These are phyloP conservation scores for Heliconius erato DNA, from an alignment of 2,888 invertebrate species.

Conservation along the genomic window DNA sequence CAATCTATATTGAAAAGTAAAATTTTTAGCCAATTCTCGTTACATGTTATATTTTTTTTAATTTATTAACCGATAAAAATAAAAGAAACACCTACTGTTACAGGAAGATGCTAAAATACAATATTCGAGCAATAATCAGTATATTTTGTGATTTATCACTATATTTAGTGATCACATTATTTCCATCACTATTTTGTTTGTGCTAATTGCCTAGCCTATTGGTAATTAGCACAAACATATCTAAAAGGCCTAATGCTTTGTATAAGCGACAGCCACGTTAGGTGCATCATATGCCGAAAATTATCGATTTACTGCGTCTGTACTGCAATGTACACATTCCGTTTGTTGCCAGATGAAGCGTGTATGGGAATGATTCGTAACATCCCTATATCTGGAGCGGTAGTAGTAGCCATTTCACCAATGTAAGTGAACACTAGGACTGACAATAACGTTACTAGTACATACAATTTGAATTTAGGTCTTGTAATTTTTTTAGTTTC, in stretches of 20 bases:
- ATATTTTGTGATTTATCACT: neutral
- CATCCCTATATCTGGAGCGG: neutral
- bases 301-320: constrained; percentile 7
- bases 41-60: no score
- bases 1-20: no score
- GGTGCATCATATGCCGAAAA: constrained; percentile 1
- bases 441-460: neutral
- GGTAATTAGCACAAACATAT: neutral
- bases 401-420: neutral
- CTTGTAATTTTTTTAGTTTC: constrained; percentile 62
- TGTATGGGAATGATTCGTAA: constrained; percentile 16
- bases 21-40: no score
- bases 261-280: constrained; percentile 1
- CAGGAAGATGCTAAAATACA: no score
- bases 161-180: no score
- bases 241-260: neutral
- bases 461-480: neutral
- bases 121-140: neutral
- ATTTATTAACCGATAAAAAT: no score
- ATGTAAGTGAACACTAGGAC: neutral
- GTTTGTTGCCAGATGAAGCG: constrained; percentile 1
- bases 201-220: neutral
- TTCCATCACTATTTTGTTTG: no score
- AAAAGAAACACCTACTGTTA: no score
- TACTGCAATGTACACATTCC: neutral